phyloP scores from a whole-genome alignment of 2,888 invertebrate species.

The Platerodrilus igneus region DNA sequence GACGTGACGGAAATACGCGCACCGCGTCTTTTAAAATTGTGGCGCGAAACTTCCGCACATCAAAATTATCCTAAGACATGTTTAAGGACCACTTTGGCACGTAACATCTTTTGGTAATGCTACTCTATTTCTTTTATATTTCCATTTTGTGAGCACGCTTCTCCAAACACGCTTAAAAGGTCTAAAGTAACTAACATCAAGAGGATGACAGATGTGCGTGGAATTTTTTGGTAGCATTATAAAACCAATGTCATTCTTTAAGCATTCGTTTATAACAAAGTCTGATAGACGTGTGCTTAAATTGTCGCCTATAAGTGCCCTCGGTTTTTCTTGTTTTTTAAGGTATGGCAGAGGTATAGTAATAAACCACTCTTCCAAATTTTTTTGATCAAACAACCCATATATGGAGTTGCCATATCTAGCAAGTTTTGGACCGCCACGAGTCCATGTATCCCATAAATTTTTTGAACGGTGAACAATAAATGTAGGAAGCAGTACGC shows the following conservation, averaged over 20 bases:
- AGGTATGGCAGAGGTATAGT: constrained; percentile 26
- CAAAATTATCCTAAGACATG: too few relatives aligned
- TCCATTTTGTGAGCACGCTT: constrained; percentile 12
- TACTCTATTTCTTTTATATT: constrained; percentile 21
- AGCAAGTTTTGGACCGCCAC: background rate
- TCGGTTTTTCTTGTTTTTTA: constrained; percentile 28
- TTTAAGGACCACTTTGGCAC: too few relatives aligned
- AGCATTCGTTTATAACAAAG: constrained; percentile 26
- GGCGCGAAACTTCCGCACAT: too few relatives aligned
- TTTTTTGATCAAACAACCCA: constrained; percentile 6
- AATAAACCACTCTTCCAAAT: constrained; percentile 7
- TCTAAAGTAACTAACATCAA: constrained; percentile 34
- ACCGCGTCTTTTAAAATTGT: too few relatives aligned
- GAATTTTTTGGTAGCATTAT: constrained; percentile 35
- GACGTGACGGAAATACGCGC: too few relatives aligned
- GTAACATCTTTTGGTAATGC: constrained; percentile 27
- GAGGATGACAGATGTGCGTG: constrained; percentile 34
- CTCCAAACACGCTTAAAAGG: constrained; percentile 34
- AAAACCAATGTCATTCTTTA: constrained; percentile 38
- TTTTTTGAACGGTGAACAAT: background rate
- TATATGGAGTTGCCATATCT: constrained; percentile 5
- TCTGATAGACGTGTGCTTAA: constrained; percentile 26
- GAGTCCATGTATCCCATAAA: constrained; percentile 8
- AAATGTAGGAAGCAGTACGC: constrained; percentile 1
- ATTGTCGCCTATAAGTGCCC: constrained; percentile 38